Evolutionary conservation across 2,888 invertebrate genomes (phyloP).

Genomic region (Syrista parreyssii): DNA sequence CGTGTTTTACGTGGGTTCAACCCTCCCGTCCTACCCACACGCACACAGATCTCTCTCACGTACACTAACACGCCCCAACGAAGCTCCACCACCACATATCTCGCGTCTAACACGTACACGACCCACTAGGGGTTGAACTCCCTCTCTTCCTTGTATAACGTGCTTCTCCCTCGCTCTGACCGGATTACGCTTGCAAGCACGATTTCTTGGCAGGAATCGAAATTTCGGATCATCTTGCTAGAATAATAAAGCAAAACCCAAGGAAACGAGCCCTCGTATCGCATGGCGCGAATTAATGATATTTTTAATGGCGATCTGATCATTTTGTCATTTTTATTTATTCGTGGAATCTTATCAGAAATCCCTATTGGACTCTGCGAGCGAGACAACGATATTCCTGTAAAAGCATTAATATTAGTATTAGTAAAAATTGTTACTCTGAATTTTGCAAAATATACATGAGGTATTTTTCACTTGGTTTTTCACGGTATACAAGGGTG

Average conservation of each 20-base stretch:
- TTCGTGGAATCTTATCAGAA: not conserved
- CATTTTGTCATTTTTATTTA: not conserved
- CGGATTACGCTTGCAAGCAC: constrained; percentile 29
- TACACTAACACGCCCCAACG: constrained; percentile 12
- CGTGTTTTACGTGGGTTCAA: constrained; percentile 23
- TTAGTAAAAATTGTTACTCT: too few relatives aligned
- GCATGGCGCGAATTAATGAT: not conserved
- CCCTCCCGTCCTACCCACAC: constrained; percentile 20
- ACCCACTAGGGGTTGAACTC: constrained; percentile 17
- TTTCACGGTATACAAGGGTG: not conserved
- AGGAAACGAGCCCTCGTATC: not conserved
- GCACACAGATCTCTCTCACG: constrained; percentile 5
- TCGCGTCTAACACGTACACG: constrained; percentile 30
- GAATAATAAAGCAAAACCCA: not conserved
- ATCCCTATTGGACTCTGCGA: not conserved
- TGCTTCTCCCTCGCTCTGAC: constrained; percentile 30
- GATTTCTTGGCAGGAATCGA: not conserved
- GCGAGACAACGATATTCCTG: not conserved
- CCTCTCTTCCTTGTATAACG: constrained; percentile 16
- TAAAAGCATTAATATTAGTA: not conserved
- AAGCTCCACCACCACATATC: constrained; percentile 12
- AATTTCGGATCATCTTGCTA: not conserved
- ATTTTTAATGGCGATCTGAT: not conserved
- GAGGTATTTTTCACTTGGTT: not conserved
- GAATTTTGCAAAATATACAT: not conserved